Evolutionary conservation across 2,113 vertebrate species (phyloP), one percentile per base, ranked within the genome.

Genomic region (Sula dactylatra): DNA sequence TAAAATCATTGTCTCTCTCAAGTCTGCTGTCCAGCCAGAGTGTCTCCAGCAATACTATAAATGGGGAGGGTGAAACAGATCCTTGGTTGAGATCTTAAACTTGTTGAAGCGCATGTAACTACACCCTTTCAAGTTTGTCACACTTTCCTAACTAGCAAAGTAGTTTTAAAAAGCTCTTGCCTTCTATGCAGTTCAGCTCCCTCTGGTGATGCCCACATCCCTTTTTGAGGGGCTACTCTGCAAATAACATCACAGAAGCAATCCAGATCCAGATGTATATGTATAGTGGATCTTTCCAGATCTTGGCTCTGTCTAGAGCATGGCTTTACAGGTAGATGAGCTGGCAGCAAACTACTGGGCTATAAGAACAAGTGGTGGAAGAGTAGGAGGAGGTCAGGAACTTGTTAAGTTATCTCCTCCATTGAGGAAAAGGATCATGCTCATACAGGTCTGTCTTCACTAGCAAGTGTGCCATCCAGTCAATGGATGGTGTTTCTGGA

Each of bases 181-280:
- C 40, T 78, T 44, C 38, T 26, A 29, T 22, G 42, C 66, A 27
- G 47, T 47, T 91, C 38, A 56, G 13, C 16, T 85, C n/a, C 22
- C 29, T 58, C 0, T 50, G 66, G 44, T 0, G 5, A 76, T 81
- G 45, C 19, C 45, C 34, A 9, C 38, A 32, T 81, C n/a, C 13
- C 7, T 58, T 71, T 86, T 61, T 83, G 59, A 52, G 65, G 32
- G 29, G 19, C 36, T 69, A 5, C 11, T 80, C 44, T 72, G 32
- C 66, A 77, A 71, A 49, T 82, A 78, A 34, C 15, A 44, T 24
- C 4, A 61, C 40, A 19, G 34, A 62, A 32, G 31, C 32, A 16
- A 54, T 70, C 16, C 42, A 45, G 45, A 44, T 69, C 3, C 6
- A 6, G n/a, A 5, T 0, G 0, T 55, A n/a, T n/a, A n/a, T n/a